Base-by-base conservation (phyloP, 2,888 invertebrate genomes). In the Suillia variegata region DNA sequence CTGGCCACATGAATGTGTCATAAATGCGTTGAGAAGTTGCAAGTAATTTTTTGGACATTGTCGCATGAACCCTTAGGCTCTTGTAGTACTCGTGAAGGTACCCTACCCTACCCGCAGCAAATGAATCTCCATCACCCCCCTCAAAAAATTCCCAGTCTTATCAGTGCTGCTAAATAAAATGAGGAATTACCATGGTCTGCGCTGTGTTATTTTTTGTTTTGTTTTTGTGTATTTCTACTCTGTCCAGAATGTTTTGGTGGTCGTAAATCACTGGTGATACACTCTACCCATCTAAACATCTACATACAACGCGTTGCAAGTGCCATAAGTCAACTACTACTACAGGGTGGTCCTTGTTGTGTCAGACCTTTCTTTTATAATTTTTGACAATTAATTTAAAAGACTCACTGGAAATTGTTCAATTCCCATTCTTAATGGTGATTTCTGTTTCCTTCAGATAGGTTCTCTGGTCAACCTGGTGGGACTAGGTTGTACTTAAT, bases 101-200 rank as follows among this genome's bases (percentile, higher is more conserved):
- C 5, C 17, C 18, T 45, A 20, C 13, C 4, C 18, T 13, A 13
- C 17, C 6, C 13, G 4, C 38, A 13, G 38, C 38, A n/a, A n/a
- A n/a, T n/a, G n/a, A n/a, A n/a, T n/a, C n/a, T n/a, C 38, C 15
- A 6, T 38, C 4, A 4, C 38, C 6, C 38, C 45, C 45, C 5
- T 4, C 45, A 8, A 38, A 4, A 38, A 17, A 45, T 4, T 18
- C 17, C 45, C 3, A 45, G 18, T 18, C 45, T 18, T 45, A 45
- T 45, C 45, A 18, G 38, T 13, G 6, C 38, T 4, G 4, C 56
- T 56, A 75, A 74, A 73, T 70, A 73, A 73, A 79, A 77, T 80
- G 78, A 79, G 71, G 73, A 77, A 77, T 77, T 77, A 71, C 76
- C n/a, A n/a, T n/a, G n/a, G n/a, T n/a, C n/a, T n/a, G n/a, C n/a